These are phyloP conservation scores for Allacma fusca DNA, from an alignment of 2,888 invertebrate species.

Conservation along the genomic window DNA sequence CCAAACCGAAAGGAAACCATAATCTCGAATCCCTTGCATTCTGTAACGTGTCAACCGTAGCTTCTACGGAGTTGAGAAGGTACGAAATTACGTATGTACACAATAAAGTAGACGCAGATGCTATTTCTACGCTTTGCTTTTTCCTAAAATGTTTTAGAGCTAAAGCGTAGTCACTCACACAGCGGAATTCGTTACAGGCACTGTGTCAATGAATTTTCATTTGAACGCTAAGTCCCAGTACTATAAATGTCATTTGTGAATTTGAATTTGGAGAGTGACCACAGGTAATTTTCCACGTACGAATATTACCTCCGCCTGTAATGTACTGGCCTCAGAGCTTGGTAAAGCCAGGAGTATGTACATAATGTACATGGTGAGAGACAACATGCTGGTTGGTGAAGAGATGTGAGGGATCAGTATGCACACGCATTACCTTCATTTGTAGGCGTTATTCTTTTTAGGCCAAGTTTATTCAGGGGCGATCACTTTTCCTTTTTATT, in stretches of 20 bases:
- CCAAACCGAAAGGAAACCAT: too few relatives aligned
- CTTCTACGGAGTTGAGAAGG: too few relatives aligned
- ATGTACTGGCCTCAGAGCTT: neutral
- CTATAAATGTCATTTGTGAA: too few relatives aligned
- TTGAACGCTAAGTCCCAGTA: too few relatives aligned
- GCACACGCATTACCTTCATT: constrained; percentile 38
- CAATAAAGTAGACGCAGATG: too few relatives aligned
- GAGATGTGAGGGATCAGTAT: neutral
- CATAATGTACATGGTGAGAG: neutral
- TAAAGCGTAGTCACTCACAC: too few relatives aligned
- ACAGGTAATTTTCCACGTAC: neutral
- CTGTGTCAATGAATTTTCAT: too few relatives aligned
- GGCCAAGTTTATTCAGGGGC: constrained; percentile 49
- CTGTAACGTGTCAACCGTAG: too few relatives aligned
- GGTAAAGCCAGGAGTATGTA: neutral
- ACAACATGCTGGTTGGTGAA: neutral
- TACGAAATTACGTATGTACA: too few relatives aligned
- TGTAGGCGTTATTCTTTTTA: constrained; percentile 46
- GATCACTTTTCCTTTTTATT: constrained; percentile 45
- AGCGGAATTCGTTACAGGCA: too few relatives aligned
- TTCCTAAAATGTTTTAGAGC: neutral
- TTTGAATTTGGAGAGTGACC: too few relatives aligned
- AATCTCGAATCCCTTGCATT: too few relatives aligned
- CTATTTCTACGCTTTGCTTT: neutral
- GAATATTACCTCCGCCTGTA: neutral